phyloP scores from a whole-genome alignment of 2,797 vertebrate species.

The Paguma larvata region DNA sequence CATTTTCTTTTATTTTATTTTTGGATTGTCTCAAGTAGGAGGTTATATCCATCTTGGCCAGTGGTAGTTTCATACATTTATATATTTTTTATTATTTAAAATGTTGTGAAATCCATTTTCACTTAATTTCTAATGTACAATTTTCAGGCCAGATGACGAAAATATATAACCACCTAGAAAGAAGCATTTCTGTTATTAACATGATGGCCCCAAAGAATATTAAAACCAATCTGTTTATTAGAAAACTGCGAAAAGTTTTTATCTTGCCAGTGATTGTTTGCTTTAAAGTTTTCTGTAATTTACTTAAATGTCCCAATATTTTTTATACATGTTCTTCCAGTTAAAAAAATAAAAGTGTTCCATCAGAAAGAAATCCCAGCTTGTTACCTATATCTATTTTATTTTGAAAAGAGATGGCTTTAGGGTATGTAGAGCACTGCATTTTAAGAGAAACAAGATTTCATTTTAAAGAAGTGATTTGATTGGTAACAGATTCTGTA shows the following conservation, averaged over 20 bases:
- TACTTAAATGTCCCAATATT: background rate
- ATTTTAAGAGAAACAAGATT: background rate
- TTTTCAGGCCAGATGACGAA: background rate
- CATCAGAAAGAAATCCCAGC: background rate
- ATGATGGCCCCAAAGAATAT: background rate
- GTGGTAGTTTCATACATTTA: background rate
- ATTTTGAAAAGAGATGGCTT: background rate
- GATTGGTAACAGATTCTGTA: background rate
- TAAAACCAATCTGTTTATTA: background rate
- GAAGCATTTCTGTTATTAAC: background rate
- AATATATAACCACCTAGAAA: background rate
- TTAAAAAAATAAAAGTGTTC: background rate
- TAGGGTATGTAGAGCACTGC: background rate
- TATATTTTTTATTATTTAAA: background rate
- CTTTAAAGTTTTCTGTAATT: background rate
- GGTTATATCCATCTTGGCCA: background rate
- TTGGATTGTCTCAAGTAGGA: background rate
- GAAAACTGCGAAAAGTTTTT: background rate
- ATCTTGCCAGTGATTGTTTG: background rate
- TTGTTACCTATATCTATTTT: background rate
- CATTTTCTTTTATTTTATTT: background rate
- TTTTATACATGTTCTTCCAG: background rate
- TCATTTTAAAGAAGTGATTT: background rate
- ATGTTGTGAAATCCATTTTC: background rate
- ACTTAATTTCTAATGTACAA: background rate